These are phyloP conservation scores for Phyllotreta cruciferae DNA, from an alignment of 2,888 invertebrate species.

Conservation along the genomic window DNA sequence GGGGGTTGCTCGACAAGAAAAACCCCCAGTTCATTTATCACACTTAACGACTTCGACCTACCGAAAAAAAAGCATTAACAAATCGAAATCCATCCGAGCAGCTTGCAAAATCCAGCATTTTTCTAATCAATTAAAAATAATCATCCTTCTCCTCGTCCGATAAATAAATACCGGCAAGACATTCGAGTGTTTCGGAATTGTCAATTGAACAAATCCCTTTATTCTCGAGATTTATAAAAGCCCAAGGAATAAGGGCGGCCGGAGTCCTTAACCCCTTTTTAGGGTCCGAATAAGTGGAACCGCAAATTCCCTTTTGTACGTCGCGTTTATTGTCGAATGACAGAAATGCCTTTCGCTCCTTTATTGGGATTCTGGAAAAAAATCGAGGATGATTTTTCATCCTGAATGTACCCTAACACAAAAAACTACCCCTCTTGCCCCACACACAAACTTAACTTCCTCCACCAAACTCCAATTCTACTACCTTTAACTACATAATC, in stretches of 20 bases:
- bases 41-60: slow-evolving; percentile 25
- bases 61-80: slow-evolving; percentile 3
- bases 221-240: slow-evolving; percentile 12
- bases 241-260: slow-evolving; percentile 2
- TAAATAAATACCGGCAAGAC: too few relatives aligned
- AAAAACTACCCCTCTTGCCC: too few relatives aligned
- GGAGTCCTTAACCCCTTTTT: slow-evolving; percentile 10
- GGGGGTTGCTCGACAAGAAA: slow-evolving; percentile 21
- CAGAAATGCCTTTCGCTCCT: slow-evolving; percentile 14
- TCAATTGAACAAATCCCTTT: slow-evolving; percentile 12
- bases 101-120: too few relatives aligned
- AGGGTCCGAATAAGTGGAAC: slow-evolving; percentile 14
- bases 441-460: too few relatives aligned
- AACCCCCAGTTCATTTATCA: slow-evolving; percentile 27
- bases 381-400: too few relatives aligned
- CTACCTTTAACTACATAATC: too few relatives aligned
- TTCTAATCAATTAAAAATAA: too few relatives aligned
- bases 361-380: too few relatives aligned
- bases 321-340: slow-evolving; percentile 3
- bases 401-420: too few relatives aligned
- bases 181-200: slow-evolving; percentile 5
- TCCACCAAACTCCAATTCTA: too few relatives aligned
- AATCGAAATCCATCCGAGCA: background rate
- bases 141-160: too few relatives aligned
- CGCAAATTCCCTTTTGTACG: slow-evolving; percentile 16